Evolutionary conservation across 2,888 invertebrate genomes (phyloP).

Genomic region (Troilus luridus): DNA sequence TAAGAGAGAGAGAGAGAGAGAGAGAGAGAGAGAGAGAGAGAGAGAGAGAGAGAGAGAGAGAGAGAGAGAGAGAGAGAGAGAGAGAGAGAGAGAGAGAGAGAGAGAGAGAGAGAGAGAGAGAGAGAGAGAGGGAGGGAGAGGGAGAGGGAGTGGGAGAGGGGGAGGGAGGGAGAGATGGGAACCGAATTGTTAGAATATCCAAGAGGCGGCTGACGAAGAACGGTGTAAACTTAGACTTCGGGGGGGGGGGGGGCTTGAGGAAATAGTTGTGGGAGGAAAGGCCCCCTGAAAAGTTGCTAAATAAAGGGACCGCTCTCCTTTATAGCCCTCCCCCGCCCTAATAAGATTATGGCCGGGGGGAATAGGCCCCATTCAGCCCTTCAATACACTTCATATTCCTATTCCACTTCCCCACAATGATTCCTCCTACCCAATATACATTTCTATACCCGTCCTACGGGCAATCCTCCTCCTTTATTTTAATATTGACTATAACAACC

Average conservation of each 20-base stretch:
- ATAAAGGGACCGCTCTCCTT: slow-evolving; percentile 18
- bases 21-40: too few species aligned
- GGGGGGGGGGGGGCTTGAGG: neutral
- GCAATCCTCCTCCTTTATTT: slow-evolving; percentile 10
- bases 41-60: too few species aligned
- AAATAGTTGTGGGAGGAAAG: neutral
- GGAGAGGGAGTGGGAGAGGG: too few species aligned
- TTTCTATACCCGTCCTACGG: neutral
- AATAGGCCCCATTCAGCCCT: neutral
- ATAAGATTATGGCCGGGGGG: neutral
- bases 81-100: too few species aligned
- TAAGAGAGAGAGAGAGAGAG: slow-evolving; percentile 15
- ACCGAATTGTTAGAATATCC: slow-evolving; percentile 25
- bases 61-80: too few species aligned
- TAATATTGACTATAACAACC: neutral
- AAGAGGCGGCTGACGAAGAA: slow-evolving; percentile 18
- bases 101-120: too few species aligned
- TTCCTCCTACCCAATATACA: slow-evolving; percentile 2
- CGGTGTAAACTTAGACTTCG: slow-evolving; percentile 2
- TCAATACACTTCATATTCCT: slow-evolving; percentile 30
- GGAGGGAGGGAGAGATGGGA: too few species aligned
- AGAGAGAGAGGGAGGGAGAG: too few species aligned
- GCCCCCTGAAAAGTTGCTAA: slow-evolving; percentile 27
- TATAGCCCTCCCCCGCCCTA: neutral
- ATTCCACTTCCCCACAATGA: slow-evolving; percentile 2